Percentiles rank a stretch among this genome's conserved stretches.
Conservation (phyloP, 1,140 invertebrate species). For the Pissodes strobi region DNA sequence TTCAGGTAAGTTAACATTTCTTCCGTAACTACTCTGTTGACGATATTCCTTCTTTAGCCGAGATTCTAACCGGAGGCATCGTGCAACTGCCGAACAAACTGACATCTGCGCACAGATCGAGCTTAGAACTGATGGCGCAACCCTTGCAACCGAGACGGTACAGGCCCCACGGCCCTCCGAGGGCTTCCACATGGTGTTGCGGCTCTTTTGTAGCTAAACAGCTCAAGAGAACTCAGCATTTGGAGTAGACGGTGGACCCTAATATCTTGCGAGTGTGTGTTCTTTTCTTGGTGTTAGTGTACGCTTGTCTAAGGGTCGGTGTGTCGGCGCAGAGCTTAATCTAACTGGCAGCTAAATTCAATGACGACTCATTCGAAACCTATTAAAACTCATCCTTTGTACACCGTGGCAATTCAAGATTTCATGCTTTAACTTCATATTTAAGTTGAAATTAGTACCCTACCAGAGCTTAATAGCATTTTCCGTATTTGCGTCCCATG, state of each 20-base stretch:
- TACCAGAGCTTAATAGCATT: too few species aligned
- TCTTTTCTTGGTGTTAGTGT: conserved; percentile 1
- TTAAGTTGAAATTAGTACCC: too few species aligned
- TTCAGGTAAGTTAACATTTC: conserved; percentile 70
- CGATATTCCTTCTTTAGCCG: conserved; percentile 39
- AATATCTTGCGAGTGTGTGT: conserved; percentile 12
- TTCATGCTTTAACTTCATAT: too few species aligned
- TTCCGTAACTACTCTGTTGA: not conserved
- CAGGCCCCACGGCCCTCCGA: conserved; percentile 56
- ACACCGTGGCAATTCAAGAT: too few species aligned
- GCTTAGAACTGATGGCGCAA: conserved; percentile 51
- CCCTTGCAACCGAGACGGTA: conserved; percentile 51
- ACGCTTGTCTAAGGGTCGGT: not conserved
- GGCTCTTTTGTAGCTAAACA: conserved; percentile 63
- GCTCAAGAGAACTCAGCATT: conserved; percentile 64
- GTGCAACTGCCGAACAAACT: conserved; percentile 66
- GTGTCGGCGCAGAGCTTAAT: conserved; percentile 5
- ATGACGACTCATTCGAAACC: too few species aligned
- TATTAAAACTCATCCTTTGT: too few species aligned
- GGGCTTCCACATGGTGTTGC: conserved; percentile 67
- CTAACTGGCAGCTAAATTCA: too few species aligned
- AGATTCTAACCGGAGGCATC: conserved; percentile 66
- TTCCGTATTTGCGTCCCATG: too few species aligned
- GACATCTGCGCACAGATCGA: conserved; percentile 60
- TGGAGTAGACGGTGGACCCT: conserved; percentile 55